Evolutionary conservation across 2,113 vertebrate species (phyloP), one percentile per base, ranked within the genome.

Genomic region (Sinocyclocheilus anshuiensis): DNA sequence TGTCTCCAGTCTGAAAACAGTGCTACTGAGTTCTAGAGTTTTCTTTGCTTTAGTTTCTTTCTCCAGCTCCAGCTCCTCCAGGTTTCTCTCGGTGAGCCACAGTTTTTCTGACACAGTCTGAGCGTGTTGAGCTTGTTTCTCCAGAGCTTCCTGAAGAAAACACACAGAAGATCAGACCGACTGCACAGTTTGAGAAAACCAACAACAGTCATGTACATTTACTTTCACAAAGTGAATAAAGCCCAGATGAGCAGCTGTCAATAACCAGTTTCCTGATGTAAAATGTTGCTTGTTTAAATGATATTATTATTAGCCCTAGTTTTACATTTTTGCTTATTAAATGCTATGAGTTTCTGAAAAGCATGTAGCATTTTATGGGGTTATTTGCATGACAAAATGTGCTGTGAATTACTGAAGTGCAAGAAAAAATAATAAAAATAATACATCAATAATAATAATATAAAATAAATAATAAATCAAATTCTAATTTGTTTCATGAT

Each of bases 91-190:
- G 1, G 91, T 45, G n/a, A 83, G 81, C 95, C 95, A 96, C 78
- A 96, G 63, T 88, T 96, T 95, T 84, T 96, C 95, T 0, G 92
- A 81, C 50, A 95, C 79, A 18, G 29, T 33, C 88, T 95, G 86
- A 10, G 89, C 22, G 1, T 93, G 93, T 79, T 87, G 91, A 0
- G 91, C 90, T 88, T 95, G 93, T 67, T 95, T 96, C 36, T 95
- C 95, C 85, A 96, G 91, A 85, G 82, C 92, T 1, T 95, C 95
- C 95, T 96, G 87, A 79, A 87, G 8, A 85, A 39, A 72, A 84
- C 61, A 87, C 72, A 71, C 72, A 71, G 36, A 75, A 22, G 6
- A 59, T 59, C 7, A 33, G 29, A 33, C 29, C 29, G 29, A 33
- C 29, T 33, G 29, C 29, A 29, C 29, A 33, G 53, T 5, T 18